These are phyloP conservation scores for Lagria hirta DNA, from an alignment of 2,888 invertebrate genomes.

Conservation along the genomic window DNA sequence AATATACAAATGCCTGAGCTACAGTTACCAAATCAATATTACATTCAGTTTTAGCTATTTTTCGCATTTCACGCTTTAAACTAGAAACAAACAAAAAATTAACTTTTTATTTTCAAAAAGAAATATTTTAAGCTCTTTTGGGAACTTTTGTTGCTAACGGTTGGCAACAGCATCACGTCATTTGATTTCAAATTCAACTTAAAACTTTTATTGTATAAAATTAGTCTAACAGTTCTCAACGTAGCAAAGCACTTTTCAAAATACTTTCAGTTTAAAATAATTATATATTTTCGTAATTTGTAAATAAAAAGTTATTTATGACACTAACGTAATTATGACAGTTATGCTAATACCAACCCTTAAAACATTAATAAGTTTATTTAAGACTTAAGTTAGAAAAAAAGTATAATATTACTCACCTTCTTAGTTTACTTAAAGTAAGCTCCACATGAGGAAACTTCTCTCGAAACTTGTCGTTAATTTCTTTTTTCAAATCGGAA, in stretches of 20 bases:
- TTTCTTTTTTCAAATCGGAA: slow-evolving; percentile 91
- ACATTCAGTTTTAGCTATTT: slow-evolving; percentile 83
- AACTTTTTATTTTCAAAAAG: neutral
- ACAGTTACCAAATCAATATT: slow-evolving; percentile 86
- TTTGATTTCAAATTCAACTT: too few species aligned
- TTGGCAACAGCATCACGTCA: too few species aligned
- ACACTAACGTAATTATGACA: too few species aligned
- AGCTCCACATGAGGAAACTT: slow-evolving; percentile 94
- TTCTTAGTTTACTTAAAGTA: slow-evolving; percentile 92
- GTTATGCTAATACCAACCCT: too few species aligned
- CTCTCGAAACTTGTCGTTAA: slow-evolving; percentile 94
- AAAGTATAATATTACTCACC: slow-evolving; percentile 61
- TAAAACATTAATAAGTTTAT: slow-evolving; percentile 1
- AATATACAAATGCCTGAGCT: slow-evolving; percentile 97
- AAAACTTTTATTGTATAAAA: too few species aligned
- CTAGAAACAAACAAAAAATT: slow-evolving; percentile 57
- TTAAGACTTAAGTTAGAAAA: neutral
- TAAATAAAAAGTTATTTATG: too few species aligned
- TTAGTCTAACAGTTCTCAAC: too few species aligned
- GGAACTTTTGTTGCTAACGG: neutral
- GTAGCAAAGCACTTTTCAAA: too few species aligned
- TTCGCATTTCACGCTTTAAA: slow-evolving; percentile 93
- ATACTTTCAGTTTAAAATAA: too few species aligned
- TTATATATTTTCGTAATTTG: too few species aligned
- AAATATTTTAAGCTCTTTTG: too few species aligned